Evolutionary conservation across 2,797 vertebrate genomes (phyloP).

Genomic region (Acrossocheilus wenchowensis): DNA sequence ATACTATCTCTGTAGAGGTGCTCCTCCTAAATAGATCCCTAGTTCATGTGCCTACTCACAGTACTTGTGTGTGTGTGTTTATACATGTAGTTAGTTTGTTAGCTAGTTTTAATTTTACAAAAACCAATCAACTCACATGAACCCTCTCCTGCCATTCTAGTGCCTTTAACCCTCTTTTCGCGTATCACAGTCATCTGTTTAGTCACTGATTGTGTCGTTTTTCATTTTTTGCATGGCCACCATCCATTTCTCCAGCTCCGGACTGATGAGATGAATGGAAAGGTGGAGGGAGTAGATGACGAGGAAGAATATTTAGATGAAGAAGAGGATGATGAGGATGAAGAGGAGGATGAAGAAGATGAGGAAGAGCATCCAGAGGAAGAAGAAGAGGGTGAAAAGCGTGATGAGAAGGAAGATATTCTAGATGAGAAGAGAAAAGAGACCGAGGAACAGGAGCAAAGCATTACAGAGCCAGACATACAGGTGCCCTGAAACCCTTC

Average conservation of each 20-base stretch:
- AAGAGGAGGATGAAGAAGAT: too few relatives aligned
- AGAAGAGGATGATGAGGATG: too few relatives aligned
- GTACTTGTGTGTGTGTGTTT: neutral
- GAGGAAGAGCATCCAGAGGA: too few relatives aligned
- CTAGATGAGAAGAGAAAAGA: neutral
- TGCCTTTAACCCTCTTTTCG: neutral
- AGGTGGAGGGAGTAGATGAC: too few relatives aligned
- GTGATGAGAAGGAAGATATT: neutral
- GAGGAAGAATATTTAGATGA: too few relatives aligned
- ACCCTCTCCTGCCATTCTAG: neutral
- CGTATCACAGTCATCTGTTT: neutral
- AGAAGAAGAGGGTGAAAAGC: neutral
- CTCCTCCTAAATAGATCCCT: conserved; percentile 6
- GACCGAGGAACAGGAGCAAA: conserved; percentile 39
- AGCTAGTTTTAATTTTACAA: neutral
- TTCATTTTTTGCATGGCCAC: neutral
- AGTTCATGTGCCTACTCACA: neutral
- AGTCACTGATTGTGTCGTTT: conserved; percentile 11
- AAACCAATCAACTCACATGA: neutral
- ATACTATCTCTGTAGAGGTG: neutral
- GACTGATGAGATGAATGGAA: too few relatives aligned
- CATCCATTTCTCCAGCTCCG: too few relatives aligned
- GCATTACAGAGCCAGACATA: conserved; percentile 10
- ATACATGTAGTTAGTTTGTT: neutral
- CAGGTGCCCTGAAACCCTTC: conserved; percentile 42